These are phyloP conservation scores for Strix aluco DNA, from an alignment of 2,113 vertebrate genomes.

Conservation along the genomic window DNA sequence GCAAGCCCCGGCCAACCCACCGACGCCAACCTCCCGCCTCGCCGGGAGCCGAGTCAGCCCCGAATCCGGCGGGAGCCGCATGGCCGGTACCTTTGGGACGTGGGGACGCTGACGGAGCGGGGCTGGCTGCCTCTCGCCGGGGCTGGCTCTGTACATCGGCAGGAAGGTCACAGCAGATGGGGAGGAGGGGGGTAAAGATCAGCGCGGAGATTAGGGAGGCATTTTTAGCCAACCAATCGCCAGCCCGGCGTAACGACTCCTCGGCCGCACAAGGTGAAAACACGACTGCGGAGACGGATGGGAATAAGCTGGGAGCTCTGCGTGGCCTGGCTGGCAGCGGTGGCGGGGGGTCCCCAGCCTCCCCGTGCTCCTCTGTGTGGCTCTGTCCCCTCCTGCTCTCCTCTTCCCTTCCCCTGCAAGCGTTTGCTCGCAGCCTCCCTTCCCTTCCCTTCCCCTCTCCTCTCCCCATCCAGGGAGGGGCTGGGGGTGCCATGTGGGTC, in stretches of 20 bases:
- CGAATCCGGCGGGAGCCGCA: neutral
- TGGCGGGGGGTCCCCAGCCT: neutral
- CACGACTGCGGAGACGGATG: neutral
- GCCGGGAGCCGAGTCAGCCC: neutral
- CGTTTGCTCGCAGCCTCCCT: neutral
- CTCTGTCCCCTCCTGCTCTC: too few relatives aligned
- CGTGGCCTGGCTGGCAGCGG: neutral
- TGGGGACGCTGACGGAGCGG: neutral
- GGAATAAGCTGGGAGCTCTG: neutral
- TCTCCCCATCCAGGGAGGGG: too few relatives aligned
- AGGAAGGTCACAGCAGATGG: slow-evolving; percentile 64
- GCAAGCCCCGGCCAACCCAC: neutral
- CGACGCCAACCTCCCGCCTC: neutral
- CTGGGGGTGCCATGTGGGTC: too few relatives aligned
- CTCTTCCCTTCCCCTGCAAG: neutral
- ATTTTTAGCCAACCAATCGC: slow-evolving; percentile 76
- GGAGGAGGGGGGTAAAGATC: slow-evolving; percentile 68
- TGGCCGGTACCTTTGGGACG: neutral
- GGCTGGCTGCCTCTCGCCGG: neutral
- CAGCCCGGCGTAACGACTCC: slow-evolving; percentile 1
- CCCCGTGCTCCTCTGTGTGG: too few relatives aligned
- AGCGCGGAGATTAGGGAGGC: slow-evolving; percentile 72
- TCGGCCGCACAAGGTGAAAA: slow-evolving; percentile 65
- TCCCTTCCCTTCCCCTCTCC: too few relatives aligned
- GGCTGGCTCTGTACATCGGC: slow-evolving; percentile 5